Evolutionary conservation across 2,888 invertebrate species (phyloP).

Genomic region (Ochropleura leucogaster): DNA sequence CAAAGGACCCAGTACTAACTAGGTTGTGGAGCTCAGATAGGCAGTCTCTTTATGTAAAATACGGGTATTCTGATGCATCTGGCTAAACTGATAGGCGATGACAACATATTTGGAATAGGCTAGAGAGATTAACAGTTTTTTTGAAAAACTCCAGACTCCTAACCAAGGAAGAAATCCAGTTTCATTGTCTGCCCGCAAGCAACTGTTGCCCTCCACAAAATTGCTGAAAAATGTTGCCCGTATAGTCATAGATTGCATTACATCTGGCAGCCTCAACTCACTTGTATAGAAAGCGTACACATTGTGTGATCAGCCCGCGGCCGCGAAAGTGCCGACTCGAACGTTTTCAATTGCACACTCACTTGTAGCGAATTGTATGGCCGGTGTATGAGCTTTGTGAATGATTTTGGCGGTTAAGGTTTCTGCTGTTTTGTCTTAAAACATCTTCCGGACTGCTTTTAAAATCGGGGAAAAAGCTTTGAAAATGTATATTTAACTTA

Average conservation of each 20-base stretch:
- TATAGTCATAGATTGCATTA: not conserved
- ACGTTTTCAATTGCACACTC: conserved; percentile 60
- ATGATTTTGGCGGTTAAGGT: conserved; percentile 14
- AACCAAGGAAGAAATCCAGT: too few species aligned
- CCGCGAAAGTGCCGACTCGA: conserved; percentile 59
- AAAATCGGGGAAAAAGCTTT: not conserved
- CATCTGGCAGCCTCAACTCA: conserved; percentile 26
- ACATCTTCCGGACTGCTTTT: too few species aligned
- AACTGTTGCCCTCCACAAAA: not conserved
- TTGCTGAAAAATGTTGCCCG: conserved; percentile 27
- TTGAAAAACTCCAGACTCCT: too few species aligned
- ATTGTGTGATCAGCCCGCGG: conserved; percentile 59
- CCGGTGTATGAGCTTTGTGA: conserved; percentile 25
- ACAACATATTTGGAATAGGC: too few species aligned
- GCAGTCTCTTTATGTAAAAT: too few species aligned
- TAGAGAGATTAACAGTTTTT: not conserved
- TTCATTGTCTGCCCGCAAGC: not conserved
- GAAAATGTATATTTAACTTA: not conserved
- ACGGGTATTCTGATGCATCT: too few species aligned
- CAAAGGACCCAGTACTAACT: too few species aligned
- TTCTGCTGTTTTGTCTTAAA: not conserved
- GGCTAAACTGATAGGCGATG: too few species aligned
- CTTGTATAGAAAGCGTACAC: conserved; percentile 60
- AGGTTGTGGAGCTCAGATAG: too few species aligned
- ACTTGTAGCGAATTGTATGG: conserved; percentile 45